Conservation (phyloP, 2,113 vertebrate genomes). For the Barnardius zonarius region DNA sequence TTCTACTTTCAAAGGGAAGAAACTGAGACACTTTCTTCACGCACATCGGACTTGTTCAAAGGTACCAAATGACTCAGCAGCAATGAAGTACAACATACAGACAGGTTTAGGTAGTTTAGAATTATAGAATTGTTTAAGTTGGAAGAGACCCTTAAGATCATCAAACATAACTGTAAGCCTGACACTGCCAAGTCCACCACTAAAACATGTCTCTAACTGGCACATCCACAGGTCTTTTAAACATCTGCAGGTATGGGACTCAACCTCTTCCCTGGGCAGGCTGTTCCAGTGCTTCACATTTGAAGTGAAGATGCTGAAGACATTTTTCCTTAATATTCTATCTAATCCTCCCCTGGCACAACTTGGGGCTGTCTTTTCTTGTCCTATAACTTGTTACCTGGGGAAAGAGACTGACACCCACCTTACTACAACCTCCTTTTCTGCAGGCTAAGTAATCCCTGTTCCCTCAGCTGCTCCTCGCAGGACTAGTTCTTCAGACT, state of each 20-base stretch:
- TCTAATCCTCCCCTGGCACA: not conserved
- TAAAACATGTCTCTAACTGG: not conserved
- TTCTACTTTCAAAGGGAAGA: constrained; percentile 2
- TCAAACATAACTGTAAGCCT: not conserved
- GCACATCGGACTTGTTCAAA: not conserved
- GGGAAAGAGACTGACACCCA: rapidly evolving
- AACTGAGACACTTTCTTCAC: not conserved
- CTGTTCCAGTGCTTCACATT: not conserved
- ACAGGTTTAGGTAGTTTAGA: not conserved
- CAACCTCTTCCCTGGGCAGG: not conserved
- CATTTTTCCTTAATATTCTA: not conserved
- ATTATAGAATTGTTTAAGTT: not conserved
- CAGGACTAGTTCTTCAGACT: not conserved
- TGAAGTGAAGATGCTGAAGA: not conserved
- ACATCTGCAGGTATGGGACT: not conserved
- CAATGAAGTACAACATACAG: not conserved
- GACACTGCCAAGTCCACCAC: not conserved
- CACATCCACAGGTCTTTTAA: not conserved
- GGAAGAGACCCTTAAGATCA: not conserved
- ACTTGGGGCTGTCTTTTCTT: not conserved
- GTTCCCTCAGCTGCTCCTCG: not conserved
- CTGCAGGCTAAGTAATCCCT: not conserved
- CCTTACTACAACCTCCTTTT: not conserved
- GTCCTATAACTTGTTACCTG: not conserved
- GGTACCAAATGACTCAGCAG: not conserved